These are phyloP conservation scores for Formica selysi DNA, from an alignment of 1,140 invertebrate genomes.

Conservation along the genomic window DNA sequence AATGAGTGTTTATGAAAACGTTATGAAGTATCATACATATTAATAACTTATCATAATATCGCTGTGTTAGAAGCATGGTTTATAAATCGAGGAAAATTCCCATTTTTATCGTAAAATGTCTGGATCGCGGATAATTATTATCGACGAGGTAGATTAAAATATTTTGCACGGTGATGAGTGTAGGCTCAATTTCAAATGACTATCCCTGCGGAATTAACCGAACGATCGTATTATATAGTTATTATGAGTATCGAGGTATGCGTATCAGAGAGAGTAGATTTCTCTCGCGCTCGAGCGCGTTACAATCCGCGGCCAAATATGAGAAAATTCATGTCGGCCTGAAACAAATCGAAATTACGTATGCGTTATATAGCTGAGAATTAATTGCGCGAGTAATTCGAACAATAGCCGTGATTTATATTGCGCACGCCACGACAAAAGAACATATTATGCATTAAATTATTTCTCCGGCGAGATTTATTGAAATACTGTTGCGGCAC, in stretches of 20 bases:
- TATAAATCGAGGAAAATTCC: conserved; percentile 49
- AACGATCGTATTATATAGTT: conserved; percentile 52
- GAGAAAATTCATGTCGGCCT: conserved; percentile 42
- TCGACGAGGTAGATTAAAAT: conserved; percentile 50
- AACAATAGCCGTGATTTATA: conserved; percentile 68
- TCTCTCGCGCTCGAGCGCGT: conserved; percentile 13
- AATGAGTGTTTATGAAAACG: conserved; percentile 14
- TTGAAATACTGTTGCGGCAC: conserved; percentile 59
- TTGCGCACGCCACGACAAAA: conserved; percentile 46
- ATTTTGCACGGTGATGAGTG: conserved; percentile 45
- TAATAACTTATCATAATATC: conserved; percentile 44
- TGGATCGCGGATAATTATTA: conserved; percentile 44
- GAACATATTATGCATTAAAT: conserved; percentile 65
- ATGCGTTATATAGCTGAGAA: conserved; percentile 45
- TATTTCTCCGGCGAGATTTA: conserved; percentile 61
- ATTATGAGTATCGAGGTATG: conserved; percentile 53
- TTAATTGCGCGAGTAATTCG: conserved; percentile 68
- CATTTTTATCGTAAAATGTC: conserved; percentile 52
- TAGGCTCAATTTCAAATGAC: conserved; percentile 57
- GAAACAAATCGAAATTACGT: conserved; percentile 57
- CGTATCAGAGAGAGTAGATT: conserved; percentile 46
- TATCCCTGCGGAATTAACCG: conserved; percentile 55
- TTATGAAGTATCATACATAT: conserved; percentile 28
- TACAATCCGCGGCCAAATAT: conserved; percentile 60
- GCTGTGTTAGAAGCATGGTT: background rate